These are phyloP conservation scores for Sorex araneus DNA, from an alignment of 2,113 vertebrate genomes.

Conservation along the genomic window DNA sequence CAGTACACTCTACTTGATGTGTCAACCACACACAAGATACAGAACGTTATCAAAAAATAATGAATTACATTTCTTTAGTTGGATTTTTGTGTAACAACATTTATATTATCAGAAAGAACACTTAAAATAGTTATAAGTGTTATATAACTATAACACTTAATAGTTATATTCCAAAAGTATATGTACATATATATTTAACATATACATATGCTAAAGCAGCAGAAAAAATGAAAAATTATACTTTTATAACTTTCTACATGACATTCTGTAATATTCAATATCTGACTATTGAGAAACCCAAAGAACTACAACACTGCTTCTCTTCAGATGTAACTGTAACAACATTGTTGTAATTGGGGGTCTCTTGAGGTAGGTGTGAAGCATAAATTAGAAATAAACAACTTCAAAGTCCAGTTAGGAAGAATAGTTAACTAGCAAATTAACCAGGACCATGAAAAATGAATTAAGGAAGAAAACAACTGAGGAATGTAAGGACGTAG, in stretches of 20 bases:
- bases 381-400: not conserved
- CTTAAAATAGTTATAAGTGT: too few species aligned
- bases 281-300: not conserved
- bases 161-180: not conserved
- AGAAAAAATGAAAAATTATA: not conserved
- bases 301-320: not conserved
- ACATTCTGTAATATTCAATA: not conserved
- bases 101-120: not conserved
- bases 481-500: too few species aligned
- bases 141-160: too few species aligned
- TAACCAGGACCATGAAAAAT: not conserved
- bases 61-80: slow-evolving; percentile 6
- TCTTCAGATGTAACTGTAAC: not conserved
- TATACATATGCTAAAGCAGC: not conserved
- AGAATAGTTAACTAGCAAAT: not conserved
- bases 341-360: too few species aligned
- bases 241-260: not conserved
- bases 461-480: not conserved
- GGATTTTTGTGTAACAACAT: not conserved
- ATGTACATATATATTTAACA: not conserved
- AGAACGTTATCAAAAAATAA: not conserved
- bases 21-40: not conserved
- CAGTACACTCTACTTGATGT: not conserved
- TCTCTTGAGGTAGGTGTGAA: not conserved
- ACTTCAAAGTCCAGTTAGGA: not conserved